Base-by-base conservation (phyloP, 2,113 vertebrate species). In the Pleuronectes platessa region DNA sequence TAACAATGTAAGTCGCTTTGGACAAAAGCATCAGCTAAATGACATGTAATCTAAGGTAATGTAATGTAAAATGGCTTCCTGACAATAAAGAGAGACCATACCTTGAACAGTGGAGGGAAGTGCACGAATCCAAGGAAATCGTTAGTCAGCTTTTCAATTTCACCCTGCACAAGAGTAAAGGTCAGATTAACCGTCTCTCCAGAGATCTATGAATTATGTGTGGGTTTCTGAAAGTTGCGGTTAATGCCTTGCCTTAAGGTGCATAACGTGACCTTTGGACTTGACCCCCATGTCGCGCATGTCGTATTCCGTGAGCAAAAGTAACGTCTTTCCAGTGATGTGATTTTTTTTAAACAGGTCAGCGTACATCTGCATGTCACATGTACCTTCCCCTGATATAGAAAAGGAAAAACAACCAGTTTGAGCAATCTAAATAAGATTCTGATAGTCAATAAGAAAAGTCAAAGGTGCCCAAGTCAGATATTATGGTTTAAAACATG, bases 251-350 rank as follows among this genome's bases (percentile, higher is more conserved):
- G 96, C 98, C 97, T 99, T 99, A 15, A 99, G 94, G 90, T 99
- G 97, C 86, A 99, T 98, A 85, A 96, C 96, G 71, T 99, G 98
- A 40, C 98, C 98, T 92, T 96, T 99, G 83, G 97, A 98, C 88
- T 94, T 92, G 79, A 99, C 96, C 49, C 98, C 98, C 95, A 99
- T 97, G 84, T 99, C 97, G 78, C 95, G 96, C 92, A 99, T 94
- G 92, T 99, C 98, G 2, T 92, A 91, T 49, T 99, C 97, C 27
- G 96, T 94, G 45, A 99, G 93, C 83, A 99, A 92, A 2, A 99
- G 96, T 75, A 99, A 76, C 61, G 94, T 94, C 92, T 95, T 96
- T 53, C 98, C 98, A 0, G 98, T 99, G 85, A 99, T 99, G 93
- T 99, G 97, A 78, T 99, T 96, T n/a, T 96, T 95, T 87, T 95